Conservation (phyloP, 2,797 vertebrate species). For the Pipistrellus pipistrellus region DNA sequence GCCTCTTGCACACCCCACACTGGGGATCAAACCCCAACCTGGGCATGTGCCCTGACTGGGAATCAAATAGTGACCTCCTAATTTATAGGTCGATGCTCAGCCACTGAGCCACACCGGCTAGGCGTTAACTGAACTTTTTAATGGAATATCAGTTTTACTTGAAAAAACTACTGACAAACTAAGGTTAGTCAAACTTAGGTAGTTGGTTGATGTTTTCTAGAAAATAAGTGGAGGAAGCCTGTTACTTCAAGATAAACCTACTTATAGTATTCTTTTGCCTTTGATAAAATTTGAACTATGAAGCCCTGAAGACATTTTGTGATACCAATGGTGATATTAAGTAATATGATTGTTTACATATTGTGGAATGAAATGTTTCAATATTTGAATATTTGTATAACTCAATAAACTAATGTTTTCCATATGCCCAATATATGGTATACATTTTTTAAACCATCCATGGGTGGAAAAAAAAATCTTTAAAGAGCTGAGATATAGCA, state of each 20-base stretch:
- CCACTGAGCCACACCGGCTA: too few species aligned
- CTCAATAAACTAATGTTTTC: not conserved
- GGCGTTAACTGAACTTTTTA: not conserved
- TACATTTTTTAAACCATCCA: not conserved
- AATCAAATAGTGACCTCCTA: too few species aligned
- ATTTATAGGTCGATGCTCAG: too few species aligned
- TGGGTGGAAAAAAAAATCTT: not conserved
- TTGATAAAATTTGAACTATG: not conserved
- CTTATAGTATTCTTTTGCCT: not conserved
- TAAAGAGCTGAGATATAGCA: not conserved
- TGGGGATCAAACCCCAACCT: too few species aligned
- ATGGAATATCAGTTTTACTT: not conserved
- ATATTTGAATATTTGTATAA: conserved; percentile 37
- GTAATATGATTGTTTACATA: not conserved
- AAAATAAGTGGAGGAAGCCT: not conserved
- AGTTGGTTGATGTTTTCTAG: not conserved
- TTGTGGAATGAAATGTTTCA: conserved; percentile 13
- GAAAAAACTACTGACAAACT: not conserved
- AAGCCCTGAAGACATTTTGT: not conserved
- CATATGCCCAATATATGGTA: not conserved
- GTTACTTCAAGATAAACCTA: not conserved
- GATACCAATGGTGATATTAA: not conserved
- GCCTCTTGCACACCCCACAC: too few species aligned
- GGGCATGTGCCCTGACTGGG: too few species aligned
- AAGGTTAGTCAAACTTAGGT: not conserved